Evolutionary conservation across 92 coral and sea anemone species (phyloP).

Genomic region (Siderastrea siderea): DNA sequence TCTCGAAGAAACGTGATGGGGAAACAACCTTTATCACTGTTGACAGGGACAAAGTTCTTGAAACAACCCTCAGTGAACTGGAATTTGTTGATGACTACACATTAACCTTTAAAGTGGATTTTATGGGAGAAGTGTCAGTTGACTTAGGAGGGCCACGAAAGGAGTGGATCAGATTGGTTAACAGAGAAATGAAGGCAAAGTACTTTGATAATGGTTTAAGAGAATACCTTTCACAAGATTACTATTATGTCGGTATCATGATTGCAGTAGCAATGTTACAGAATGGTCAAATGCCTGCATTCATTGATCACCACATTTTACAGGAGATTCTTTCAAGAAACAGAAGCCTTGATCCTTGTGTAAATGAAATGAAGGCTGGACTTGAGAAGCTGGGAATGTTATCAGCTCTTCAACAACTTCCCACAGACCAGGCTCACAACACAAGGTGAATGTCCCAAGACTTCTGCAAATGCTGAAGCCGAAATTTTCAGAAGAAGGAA

Average conservation of each 20-base stretch:
- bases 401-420: constrained; percentile 57
- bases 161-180: constrained; percentile 62
- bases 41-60: constrained; percentile 64
- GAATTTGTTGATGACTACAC: constrained; percentile 49
- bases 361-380: constrained; percentile 56
- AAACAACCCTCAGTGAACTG: constrained; percentile 71
- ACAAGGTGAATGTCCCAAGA: too few relatives aligned
- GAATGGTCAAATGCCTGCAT: constrained; percentile 71
- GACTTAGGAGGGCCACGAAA: constrained; percentile 71
- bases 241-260: constrained; percentile 67
- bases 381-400: constrained; percentile 64
- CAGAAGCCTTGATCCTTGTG: constrained; percentile 63
- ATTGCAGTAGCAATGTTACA: constrained; percentile 69
- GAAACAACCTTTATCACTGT: constrained; percentile 66
- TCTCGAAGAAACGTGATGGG: constrained; percentile 61
- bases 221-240: constrained; percentile 28
- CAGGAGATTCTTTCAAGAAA: too few relatives aligned
- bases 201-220: constrained; percentile 51
- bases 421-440: too few relatives aligned
- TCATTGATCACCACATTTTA: constrained; percentile 57
- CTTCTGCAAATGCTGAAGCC: too few relatives aligned
- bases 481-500: too few relatives aligned
- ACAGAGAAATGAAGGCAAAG: constrained; percentile 28
- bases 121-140: constrained; percentile 66
- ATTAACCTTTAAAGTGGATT: constrained; percentile 62